A percentile compares a stretch with the other conserved stretches of the same genome.
These are phyloP conservation scores for Dermatemys mawii DNA, from an alignment of 2,113 vertebrate species.

Conservation along the genomic window DNA sequence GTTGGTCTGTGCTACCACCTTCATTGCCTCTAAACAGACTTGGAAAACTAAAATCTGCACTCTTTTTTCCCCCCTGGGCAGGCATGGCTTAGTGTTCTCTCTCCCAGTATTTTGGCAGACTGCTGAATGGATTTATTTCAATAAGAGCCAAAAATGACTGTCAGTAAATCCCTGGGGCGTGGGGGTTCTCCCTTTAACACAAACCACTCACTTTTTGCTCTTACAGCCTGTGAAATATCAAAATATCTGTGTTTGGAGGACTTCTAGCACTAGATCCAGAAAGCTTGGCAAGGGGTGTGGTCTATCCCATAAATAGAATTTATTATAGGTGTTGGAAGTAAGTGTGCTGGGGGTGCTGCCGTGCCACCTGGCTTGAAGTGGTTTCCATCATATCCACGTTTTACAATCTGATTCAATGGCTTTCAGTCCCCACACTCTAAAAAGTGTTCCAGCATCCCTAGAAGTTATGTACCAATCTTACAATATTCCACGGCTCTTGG, in stretches of 20 bases:
- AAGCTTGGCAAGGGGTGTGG: neutral
- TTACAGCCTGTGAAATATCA: neutral
- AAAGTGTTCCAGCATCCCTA: too few species aligned
- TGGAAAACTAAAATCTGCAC: constrained; percentile 36
- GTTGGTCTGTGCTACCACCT: neutral
- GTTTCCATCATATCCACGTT: too few species aligned
- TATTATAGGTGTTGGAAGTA: too few species aligned
- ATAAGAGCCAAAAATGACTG: constrained; percentile 45
- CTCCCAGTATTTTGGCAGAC: constrained; percentile 31
- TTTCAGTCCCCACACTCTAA: too few species aligned
- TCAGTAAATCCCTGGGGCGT: constrained; percentile 22
- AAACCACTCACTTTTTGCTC: neutral
- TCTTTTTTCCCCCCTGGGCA: neutral
- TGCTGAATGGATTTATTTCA: constrained; percentile 43
- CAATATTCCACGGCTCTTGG: neutral
- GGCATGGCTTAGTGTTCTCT: constrained; percentile 17
- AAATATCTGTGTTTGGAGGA: neutral
- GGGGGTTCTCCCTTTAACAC: constrained; percentile 1
- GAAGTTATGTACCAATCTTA: neutral
- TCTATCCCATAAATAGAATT: neutral
- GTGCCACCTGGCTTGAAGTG: too few species aligned
- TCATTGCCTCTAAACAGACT: constrained; percentile 10
- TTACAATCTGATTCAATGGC: too few species aligned
- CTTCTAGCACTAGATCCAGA: constrained; percentile 28
- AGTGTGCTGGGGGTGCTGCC: too few species aligned